Conservation (phyloP, 2,888 invertebrate species). For the Trachelus iudaicus region DNA sequence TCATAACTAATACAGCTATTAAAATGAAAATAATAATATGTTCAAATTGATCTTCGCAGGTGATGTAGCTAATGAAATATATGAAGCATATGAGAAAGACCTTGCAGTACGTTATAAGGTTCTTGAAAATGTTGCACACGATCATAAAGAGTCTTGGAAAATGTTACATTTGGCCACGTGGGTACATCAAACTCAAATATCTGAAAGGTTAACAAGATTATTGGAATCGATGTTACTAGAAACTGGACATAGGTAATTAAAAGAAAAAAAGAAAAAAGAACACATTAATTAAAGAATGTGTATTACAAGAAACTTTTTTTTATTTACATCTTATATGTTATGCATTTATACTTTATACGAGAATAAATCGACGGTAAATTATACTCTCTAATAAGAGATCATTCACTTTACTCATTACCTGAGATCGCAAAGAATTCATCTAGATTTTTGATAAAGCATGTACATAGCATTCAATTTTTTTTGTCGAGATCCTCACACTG, state of each 20-base stretch:
- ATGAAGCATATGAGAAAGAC: conserved; percentile 57
- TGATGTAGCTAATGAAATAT: conserved; percentile 38
- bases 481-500: neutral
- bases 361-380: conserved; percentile 3
- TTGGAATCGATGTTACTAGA: conserved; percentile 55
- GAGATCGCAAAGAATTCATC: conserved; percentile 32
- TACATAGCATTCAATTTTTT: neutral
- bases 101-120: conserved; percentile 56
- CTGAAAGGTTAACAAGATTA: conserved; percentile 35
- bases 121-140: conserved; percentile 62
- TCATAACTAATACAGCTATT: too few species aligned
- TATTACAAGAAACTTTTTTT: neutral
- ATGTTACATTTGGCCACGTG: conserved; percentile 64
- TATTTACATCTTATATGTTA: conserved; percentile 3
- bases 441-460: neutral
- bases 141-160: conserved; percentile 51
- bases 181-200: conserved; percentile 64
- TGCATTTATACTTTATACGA: conserved; percentile 4
- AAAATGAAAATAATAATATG: neutral
- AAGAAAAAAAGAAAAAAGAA: neutral
- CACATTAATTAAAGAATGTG: neutral
- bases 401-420: conserved; percentile 24
- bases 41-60: conserved; percentile 17
- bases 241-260: conserved; percentile 49
- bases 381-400: conserved; percentile 14